Percentiles rank a stretch among this genome's conserved stretches.
These are phyloP conservation scores for Epirrita christyi DNA, from an alignment of 2,888 invertebrate genomes.

Conservation along the genomic window DNA sequence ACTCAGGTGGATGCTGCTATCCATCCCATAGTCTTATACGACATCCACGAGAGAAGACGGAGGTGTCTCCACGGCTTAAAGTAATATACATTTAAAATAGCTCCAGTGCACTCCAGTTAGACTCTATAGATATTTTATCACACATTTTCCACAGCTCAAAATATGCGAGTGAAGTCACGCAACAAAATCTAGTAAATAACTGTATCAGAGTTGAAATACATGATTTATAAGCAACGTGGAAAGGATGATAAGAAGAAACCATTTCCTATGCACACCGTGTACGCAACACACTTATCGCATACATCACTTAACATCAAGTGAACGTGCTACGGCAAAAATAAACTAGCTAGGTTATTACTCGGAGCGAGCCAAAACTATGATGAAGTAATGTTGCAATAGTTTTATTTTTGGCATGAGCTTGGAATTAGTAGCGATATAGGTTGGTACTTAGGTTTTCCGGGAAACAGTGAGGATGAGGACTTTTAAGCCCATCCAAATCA, in stretches of 20 bases:
- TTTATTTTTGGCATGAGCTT: constrained; percentile 10
- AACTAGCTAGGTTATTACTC: constrained; percentile 30
- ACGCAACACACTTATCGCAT: constrained; percentile 40
- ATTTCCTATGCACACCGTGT: constrained; percentile 38
- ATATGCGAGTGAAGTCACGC: constrained; percentile 32
- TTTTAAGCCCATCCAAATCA: not conserved
- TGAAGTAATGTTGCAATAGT: not conserved
- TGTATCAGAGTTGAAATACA: constrained; percentile 36
- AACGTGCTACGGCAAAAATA: constrained; percentile 52
- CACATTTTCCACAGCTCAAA: constrained; percentile 11
- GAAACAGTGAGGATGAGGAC: not conserved
- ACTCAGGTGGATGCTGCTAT: too few species aligned
- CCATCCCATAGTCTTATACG: too few species aligned
- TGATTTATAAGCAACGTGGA: constrained; percentile 40
- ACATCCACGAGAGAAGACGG: too few species aligned
- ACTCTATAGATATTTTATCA: constrained; percentile 17
- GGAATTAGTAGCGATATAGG: not conserved
- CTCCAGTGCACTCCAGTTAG: constrained; percentile 1
- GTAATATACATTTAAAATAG: constrained; percentile 5
- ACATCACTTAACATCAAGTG: constrained; percentile 48
- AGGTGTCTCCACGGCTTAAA: too few species aligned
- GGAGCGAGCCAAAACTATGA: constrained; percentile 11
- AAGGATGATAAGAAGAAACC: constrained; percentile 39
- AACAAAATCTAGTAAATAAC: constrained; percentile 39
- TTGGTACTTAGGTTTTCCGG: not conserved